Evolutionary conservation across 2,797 vertebrate genomes (phyloP).

Genomic region (Xiphorhynchus erythropygius): DNA sequence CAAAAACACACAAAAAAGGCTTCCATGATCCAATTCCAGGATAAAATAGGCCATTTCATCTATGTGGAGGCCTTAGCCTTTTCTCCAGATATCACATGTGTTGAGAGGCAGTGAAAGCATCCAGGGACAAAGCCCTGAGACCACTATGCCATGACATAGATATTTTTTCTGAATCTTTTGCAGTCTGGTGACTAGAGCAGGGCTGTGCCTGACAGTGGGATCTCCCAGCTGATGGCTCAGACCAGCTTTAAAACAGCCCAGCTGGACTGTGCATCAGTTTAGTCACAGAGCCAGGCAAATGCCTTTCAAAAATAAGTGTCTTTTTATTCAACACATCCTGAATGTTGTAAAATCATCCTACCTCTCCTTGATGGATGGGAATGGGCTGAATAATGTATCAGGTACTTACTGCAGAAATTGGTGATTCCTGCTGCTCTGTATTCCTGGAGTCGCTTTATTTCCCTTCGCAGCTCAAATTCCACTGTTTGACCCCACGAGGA

Average conservation of each 20-base stretch:
- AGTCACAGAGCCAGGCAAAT: neutral
- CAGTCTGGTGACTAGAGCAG: neutral
- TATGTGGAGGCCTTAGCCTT: neutral
- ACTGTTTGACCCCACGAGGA: slow-evolving; percentile 76
- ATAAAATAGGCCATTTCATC: neutral
- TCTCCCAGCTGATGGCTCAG: neutral
- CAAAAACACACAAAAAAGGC: neutral
- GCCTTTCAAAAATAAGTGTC: neutral
- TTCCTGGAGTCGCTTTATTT: slow-evolving; percentile 92
- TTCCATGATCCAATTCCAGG: neutral
- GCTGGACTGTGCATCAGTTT: neutral
- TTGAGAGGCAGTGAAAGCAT: neutral
- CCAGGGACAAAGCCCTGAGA: neutral
- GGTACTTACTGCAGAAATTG: slow-evolving; percentile 94
- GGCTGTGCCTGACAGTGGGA: neutral
- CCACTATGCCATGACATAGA: neutral
- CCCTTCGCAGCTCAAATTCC: slow-evolving; percentile 94
- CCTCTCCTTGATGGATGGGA: neutral
- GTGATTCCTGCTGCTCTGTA: slow-evolving; percentile 93
- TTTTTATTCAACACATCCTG: neutral
- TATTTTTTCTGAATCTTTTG: neutral
- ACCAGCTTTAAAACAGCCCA: neutral
- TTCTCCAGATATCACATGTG: neutral
- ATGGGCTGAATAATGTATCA: slow-evolving; percentile 7
- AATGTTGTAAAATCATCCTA: neutral